Percentiles rank a stretch among this genome's conserved stretches.
Evolutionary conservation across 1,140 invertebrate species (phyloP).

Genomic region (Apis cerana): DNA sequence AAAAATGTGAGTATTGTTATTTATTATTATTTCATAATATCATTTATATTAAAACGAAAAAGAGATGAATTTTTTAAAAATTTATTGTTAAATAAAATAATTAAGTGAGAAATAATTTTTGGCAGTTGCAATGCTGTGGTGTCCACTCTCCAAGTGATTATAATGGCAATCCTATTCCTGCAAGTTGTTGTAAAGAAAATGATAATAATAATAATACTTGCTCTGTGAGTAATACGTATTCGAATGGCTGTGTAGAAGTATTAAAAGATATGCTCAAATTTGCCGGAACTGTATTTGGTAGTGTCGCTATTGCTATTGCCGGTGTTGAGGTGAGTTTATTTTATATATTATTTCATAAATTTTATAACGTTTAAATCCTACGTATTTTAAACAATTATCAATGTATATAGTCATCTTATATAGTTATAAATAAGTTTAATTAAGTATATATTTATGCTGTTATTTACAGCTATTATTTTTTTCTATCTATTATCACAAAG

Average conservation of each 20-base stretch:
- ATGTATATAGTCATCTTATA: not conserved
- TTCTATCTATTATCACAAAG: too few species aligned
- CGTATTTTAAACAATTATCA: not conserved
- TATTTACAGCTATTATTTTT: not conserved
- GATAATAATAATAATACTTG: too few species aligned
- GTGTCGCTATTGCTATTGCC: conserved; percentile 85
- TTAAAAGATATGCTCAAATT: conserved; percentile 79
- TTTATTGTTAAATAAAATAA: not conserved
- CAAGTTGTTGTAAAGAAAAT: conserved; percentile 70
- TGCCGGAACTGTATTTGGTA: conserved; percentile 83
- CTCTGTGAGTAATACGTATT: conserved; percentile 19
- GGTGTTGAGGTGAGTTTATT: conserved; percentile 83
- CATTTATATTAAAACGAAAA: not conserved
- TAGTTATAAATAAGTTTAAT: not conserved
- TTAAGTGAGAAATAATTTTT: not conserved
- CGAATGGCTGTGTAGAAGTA: conserved; percentile 77
- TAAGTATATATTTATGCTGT: not conserved
- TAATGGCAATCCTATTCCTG: conserved; percentile 74
- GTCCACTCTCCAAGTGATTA: conserved; percentile 80
- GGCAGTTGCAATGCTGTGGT: conserved; percentile 86
- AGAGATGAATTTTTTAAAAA: not conserved
- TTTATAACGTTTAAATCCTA: too few species aligned
- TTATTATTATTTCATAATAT: not conserved
- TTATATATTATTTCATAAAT: not conserved
- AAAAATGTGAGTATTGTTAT: conserved; percentile 78